These are phyloP conservation scores for Agapostemon virescens DNA, from an alignment of 2,888 invertebrate genomes.

Conservation along the genomic window DNA sequence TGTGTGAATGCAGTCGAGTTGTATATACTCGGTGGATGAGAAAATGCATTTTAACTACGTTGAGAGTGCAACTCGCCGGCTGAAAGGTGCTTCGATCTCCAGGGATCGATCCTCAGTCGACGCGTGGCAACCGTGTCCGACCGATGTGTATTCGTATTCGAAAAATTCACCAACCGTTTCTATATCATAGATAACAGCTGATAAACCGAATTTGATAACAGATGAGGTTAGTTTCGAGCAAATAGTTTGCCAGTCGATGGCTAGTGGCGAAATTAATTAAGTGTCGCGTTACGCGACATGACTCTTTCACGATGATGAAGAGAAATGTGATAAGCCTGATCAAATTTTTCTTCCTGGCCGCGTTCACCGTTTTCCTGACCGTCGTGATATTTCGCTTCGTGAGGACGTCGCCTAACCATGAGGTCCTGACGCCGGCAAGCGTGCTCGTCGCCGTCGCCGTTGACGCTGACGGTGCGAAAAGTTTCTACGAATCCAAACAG, in stretches of 20 bases:
- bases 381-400: slow-evolving; percentile 76
- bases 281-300: slow-evolving; percentile 52
- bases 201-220: slow-evolving; percentile 38
- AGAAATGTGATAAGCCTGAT: slow-evolving; percentile 78
- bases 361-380: slow-evolving; percentile 75
- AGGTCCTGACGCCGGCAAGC: slow-evolving; percentile 50
- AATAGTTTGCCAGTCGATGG: slow-evolving; percentile 36
- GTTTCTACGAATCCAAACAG: slow-evolving; percentile 33
- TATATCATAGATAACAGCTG: slow-evolving; percentile 41
- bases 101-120: slow-evolving; percentile 52
- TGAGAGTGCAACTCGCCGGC: slow-evolving; percentile 21
- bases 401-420: slow-evolving; percentile 64
- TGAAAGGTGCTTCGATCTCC: slow-evolving; percentile 34
- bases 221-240: slow-evolving; percentile 48
- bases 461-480: slow-evolving; percentile 26
- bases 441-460: slow-evolving; percentile 20
- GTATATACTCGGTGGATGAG: background rate
- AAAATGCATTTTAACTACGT: slow-evolving; percentile 12
- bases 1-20: background rate
- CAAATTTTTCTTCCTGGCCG: slow-evolving; percentile 75
- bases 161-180: background rate
- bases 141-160: slow-evolving; percentile 12
- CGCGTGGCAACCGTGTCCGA: slow-evolving; percentile 44
- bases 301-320: slow-evolving; percentile 73
- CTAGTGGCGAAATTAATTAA: slow-evolving; percentile 16